Percentiles rank a stretch among this genome's conserved stretches.
Evolutionary conservation across 2,888 invertebrate genomes (phyloP).

Genomic region (Andrena flavipes): DNA sequence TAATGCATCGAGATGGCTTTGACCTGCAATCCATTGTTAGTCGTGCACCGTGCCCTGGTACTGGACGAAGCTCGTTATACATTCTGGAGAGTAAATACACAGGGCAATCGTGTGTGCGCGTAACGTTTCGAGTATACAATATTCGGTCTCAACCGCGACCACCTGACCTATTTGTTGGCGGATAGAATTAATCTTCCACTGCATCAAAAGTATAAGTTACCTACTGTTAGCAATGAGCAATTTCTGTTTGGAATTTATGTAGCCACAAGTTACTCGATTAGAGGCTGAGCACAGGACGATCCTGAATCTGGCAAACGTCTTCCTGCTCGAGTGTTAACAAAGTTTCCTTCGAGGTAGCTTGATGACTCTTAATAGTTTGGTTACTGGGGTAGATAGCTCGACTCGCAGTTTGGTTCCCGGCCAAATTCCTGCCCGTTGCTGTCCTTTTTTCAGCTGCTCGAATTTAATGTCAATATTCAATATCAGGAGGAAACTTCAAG

Average conservation of each 20-base stretch:
- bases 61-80: not conserved
- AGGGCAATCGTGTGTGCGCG: not conserved
- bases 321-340: not conserved
- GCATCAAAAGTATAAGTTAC: not conserved
- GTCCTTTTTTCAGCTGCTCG: not conserved
- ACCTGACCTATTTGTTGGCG: not conserved
- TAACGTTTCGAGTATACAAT: not conserved
- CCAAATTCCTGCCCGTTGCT: not conserved
- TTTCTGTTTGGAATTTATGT: slow-evolving; percentile 3
- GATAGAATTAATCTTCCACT: not conserved
- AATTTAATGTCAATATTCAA: slow-evolving; percentile 9
- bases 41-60: not conserved
- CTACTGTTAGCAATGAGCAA: not conserved
- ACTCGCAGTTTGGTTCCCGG: not conserved
- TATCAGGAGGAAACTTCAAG: not conserved
- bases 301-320: slow-evolving; percentile 2
- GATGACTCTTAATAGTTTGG: not conserved
- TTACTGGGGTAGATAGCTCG: too few relatives aligned
- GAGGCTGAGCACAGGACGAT: not conserved
- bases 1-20: not conserved
- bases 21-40: not conserved
- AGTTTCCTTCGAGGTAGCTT: slow-evolving; percentile 5
- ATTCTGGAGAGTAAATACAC: not conserved
- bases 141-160: not conserved
- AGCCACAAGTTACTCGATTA: not conserved